These are phyloP conservation scores for Orientallactaga bullata DNA, from an alignment of 2,113 vertebrate species.

Conservation along the genomic window DNA sequence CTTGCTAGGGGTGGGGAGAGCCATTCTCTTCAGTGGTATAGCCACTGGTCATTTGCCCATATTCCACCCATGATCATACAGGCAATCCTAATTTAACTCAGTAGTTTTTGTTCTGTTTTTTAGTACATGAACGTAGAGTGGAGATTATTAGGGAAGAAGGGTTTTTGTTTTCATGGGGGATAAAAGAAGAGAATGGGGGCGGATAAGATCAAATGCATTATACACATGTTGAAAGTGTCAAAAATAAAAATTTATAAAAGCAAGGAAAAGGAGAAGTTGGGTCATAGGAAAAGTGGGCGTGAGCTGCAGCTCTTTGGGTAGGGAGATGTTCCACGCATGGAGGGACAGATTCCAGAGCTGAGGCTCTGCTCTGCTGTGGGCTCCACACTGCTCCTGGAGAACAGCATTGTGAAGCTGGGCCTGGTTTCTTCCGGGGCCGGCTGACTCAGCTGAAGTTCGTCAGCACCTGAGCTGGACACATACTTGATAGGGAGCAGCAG, in stretches of 20 bases:
- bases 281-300: background rate
- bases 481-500: background rate
- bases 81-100: too few species aligned
- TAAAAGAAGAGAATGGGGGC: too few species aligned
- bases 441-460: background rate
- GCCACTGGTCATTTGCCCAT: too few species aligned
- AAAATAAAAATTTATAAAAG: background rate
- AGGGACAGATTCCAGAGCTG: background rate
- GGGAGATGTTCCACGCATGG: background rate
- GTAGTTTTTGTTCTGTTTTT: too few species aligned
- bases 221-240: too few species aligned
- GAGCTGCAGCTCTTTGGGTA: background rate
- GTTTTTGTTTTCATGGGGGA: too few species aligned
- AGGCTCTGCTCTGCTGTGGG: background rate
- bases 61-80: too few species aligned
- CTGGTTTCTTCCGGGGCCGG: background rate
- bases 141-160: too few species aligned
- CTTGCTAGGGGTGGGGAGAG: too few species aligned
- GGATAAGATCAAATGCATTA: too few species aligned
- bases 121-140: too few species aligned
- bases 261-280: background rate
- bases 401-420: background rate
- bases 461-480: background rate
- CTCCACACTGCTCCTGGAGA: background rate
- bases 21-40: too few species aligned